Percentiles rank a stretch among this genome's conserved stretches.
Conservation (phyloP, 2,113 vertebrate genomes). For the Myrmecobius fasciatus region DNA sequence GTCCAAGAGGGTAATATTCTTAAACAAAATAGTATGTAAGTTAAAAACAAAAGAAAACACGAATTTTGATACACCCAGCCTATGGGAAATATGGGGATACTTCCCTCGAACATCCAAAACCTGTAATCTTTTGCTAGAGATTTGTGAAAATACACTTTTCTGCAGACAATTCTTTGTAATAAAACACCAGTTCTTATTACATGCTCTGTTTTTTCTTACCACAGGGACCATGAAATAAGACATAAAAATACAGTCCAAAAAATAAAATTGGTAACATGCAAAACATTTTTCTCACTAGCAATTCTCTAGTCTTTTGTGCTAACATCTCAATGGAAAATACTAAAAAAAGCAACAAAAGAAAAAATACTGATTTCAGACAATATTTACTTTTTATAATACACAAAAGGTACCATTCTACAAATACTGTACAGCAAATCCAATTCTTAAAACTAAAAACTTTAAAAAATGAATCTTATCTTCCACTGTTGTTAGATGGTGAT, state of each 20-base stretch:
- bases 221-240: not conserved
- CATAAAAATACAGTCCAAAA: not conserved
- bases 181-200: not conserved
- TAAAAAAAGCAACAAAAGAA: too few relatives aligned
- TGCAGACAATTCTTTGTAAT: not conserved
- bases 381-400: not conserved
- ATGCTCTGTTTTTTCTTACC: not conserved
- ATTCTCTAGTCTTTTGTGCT: not conserved
- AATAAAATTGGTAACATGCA: not conserved
- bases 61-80: not conserved
- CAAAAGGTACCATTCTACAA: not conserved
- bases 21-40: not conserved
- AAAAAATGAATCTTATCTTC: not conserved
- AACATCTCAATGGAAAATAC: not conserved
- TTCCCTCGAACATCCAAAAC: not conserved
- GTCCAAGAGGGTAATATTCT: not conserved
- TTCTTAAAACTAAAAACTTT: not conserved
- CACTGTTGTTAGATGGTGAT: not conserved
- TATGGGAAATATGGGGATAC: not conserved
- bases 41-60: not conserved
- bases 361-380: not conserved
- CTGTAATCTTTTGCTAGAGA: not conserved
- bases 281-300: not conserved
- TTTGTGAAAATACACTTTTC: not conserved
- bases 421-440: not conserved